Base-by-base conservation (phyloP, 2,797 vertebrate genomes). In the Morelia viridis region DNA sequence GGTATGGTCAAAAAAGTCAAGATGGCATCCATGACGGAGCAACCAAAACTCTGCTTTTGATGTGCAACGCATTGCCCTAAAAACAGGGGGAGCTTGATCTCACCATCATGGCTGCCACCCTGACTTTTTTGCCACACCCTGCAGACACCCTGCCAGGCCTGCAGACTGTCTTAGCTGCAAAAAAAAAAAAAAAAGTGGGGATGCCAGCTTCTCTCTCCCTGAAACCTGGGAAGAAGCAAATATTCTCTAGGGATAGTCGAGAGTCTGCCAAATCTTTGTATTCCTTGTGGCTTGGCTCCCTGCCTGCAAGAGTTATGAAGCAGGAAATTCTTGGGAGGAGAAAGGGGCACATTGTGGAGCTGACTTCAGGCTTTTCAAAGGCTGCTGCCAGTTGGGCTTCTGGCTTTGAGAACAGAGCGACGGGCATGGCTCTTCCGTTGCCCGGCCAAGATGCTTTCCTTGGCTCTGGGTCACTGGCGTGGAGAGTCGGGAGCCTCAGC, bases 261-360 rank as follows among this genome's bases (percentile, higher is more conserved):
- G 87, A 92, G 62, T 35, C 85, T 93, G 96, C 96, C 95, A 93
- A 96, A 92, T 93, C 94, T 94, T 90, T 93, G 91, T 80, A 76
- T 87, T 83, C 89, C 89, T 95, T 92, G 89, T 90, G 90, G 93
- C 89, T 96, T 94, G 94, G 94, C 94, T 93, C 41, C 10, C 84
- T 90, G 94, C 96, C 94, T 17, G 0, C 61, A 90, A 89, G 93
- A 93, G 85, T 90, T 93, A 94, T 94, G 84, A 0, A 89, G 94
- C 76, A 93, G 94, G 92, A 95, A 96, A 88, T 1, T 84, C 94
- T 95, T 93, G 60, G 94, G 61, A 95, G 90, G 88, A 93, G 90
- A 88, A 93, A 91, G 89, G n/a, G 95, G 92, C 11, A 57, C 88
- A 93, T 90, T 93, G 92, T 91, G 92, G 89, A 94, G 87, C 85